phyloP scores from a whole-genome alignment of 2,113 vertebrate species.

The Genyomyrus donnyi region DNA sequence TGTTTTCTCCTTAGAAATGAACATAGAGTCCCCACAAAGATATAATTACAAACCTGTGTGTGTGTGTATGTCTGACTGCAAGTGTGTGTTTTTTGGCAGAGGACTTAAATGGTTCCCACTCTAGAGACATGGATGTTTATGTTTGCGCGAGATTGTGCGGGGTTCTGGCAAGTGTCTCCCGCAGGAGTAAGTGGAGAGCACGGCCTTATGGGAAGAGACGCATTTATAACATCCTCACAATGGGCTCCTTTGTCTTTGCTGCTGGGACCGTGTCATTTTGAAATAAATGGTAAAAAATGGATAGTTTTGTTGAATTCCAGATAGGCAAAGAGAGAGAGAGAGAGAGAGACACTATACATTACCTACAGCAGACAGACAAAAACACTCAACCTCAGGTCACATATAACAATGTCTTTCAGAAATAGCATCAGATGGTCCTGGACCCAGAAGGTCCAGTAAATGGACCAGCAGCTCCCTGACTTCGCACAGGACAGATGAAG shows the following conservation, averaged over 20 bases:
- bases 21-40: no score
- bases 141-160: background rate
- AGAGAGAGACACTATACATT: background rate
- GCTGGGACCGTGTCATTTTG: background rate
- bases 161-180: background rate
- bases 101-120: background rate
- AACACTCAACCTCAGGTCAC: background rate
- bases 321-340: background rate
- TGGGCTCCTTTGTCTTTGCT: background rate
- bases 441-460: background rate
- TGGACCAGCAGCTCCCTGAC: background rate
- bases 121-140: conserved; percentile 12
- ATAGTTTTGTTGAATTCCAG: background rate
- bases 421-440: background rate
- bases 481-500: background rate
- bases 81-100: conserved; percentile 8
- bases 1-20: no score
- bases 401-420: background rate
- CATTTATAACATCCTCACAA: background rate
- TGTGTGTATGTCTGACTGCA: background rate
- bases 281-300: conserved; percentile 3
- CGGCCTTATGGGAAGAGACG: background rate
- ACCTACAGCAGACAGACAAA: background rate
- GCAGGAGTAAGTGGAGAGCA: background rate
- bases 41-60: background rate